Evolutionary conservation across 2,797 vertebrate species (phyloP), one percentile per base, ranked within the genome.

Genomic region (Cottoperca gobio): DNA sequence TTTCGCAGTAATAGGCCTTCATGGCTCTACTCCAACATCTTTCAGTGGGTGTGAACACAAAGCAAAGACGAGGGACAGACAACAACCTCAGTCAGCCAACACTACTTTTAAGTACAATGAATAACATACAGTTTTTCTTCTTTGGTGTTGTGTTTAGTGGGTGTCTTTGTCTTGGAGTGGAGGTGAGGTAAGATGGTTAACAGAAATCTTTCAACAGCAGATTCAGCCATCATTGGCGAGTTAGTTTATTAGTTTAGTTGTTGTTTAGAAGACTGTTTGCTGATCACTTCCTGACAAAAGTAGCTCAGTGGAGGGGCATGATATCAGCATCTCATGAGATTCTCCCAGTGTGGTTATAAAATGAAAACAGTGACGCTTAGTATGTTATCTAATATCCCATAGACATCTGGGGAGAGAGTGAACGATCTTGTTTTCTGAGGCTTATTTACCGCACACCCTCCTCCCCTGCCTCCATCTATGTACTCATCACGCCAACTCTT

Each of bases 381-480:
- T 33, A 31, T 33, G 31, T 33, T 33, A 33, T 33, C 7, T 33
- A 33, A 31, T 31, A 31, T 33, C 31, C 26, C 31, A 33, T 33
- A 33, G 6, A 33, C 31, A 33, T 33, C 31, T 31, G 28, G 28
- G n/a, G 28, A 24, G n/a, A 6, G 2, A 16, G 6, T 43, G 6
- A 24, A 48, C 73, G 21, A 57, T 14, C 21, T 33, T 50, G 53
- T 65, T 58, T 65, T 43, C n/a, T n/a, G n/a, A n/a, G n/a, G n/a
- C n/a, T n/a, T n/a, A n/a, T n/a, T n/a, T n/a, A n/a, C 16, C 12
- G 28, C 4, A 13, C 21, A 42, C 17, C 8, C 11, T 21, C 23
- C n/a, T 8, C 9, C 16, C n/a, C 10, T 33, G 24, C 37, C 13
- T n/a, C 33, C 33, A 13, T 33, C 43, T n/a, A n/a, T n/a, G n/a